These are phyloP conservation scores for Cricetomys ansorgei DNA, from an alignment of 2,113 vertebrate species.

Conservation along the genomic window DNA sequence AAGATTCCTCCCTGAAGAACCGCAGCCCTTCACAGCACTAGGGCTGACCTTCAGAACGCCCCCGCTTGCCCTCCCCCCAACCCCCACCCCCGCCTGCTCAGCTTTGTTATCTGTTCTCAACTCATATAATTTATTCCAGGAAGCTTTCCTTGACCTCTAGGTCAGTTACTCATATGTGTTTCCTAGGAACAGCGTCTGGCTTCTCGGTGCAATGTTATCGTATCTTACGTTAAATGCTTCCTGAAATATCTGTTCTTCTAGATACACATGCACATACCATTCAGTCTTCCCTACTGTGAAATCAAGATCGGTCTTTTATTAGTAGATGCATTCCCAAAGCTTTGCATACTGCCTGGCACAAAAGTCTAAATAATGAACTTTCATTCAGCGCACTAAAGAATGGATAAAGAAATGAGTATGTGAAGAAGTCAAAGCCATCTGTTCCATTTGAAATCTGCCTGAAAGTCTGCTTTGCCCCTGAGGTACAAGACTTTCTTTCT, in stretches of 20 bases:
- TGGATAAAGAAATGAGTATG: background rate
- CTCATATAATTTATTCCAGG: background rate
- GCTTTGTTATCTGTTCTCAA: background rate
- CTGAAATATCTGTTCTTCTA: background rate
- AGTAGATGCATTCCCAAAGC: background rate
- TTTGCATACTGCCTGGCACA: background rate
- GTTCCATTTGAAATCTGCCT: background rate
- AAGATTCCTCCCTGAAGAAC: background rate
- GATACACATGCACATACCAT: background rate
- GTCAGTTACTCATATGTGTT: background rate
- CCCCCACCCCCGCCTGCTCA: background rate
- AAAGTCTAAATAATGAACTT: constrained; percentile 3
- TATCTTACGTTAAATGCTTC: background rate
- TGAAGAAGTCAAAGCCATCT: background rate
- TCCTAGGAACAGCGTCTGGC: background rate
- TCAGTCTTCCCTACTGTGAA: background rate
- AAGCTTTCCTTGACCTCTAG: background rate
- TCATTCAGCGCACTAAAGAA: background rate
- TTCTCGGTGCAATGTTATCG: background rate
- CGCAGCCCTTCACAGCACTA: background rate
- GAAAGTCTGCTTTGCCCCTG: background rate
- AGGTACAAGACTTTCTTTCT: background rate
- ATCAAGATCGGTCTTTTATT: constrained; percentile 7
- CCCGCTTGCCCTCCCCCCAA: background rate
- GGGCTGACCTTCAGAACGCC: background rate